Evolutionary conservation across 2,113 vertebrate genomes (phyloP).

Genomic region (Eulemur macaco): DNA sequence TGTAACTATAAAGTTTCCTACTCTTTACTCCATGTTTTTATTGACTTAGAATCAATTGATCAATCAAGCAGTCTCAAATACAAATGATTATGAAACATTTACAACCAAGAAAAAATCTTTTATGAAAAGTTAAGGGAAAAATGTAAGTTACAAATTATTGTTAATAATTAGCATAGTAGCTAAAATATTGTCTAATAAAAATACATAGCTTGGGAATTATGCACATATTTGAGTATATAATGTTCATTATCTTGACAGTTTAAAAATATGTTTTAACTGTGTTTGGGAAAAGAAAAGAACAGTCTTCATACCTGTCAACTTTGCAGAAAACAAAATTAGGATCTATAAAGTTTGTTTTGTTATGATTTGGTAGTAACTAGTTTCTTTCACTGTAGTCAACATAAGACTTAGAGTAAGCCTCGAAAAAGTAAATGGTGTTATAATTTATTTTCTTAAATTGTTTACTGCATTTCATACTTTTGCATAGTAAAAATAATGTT

Average conservation of each 20-base stretch:
- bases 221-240: not conserved
- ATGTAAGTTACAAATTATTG: conserved; percentile 23
- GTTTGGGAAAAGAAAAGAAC: not conserved
- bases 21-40: not conserved
- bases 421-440: not conserved
- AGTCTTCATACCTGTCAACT: not conserved
- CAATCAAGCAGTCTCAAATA: conserved; percentile 6
- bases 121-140: conserved; percentile 24
- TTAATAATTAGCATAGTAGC: conserved; percentile 8
- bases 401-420: not conserved
- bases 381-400: conserved; percentile 31
- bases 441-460: conserved; percentile 39
- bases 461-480: not conserved
- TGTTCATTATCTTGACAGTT: conserved; percentile 16
- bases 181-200: conserved; percentile 43
- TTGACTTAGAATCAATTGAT: conserved; percentile 37
- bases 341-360: not conserved
- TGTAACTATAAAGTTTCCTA: not conserved
- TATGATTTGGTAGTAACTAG: conserved; percentile 14
- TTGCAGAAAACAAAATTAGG: conserved; percentile 24
- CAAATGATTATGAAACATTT: conserved; percentile 46
- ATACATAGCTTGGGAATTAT: not conserved
- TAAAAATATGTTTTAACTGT: conserved; percentile 47
- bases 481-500: not conserved
- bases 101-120: not conserved